Evolutionary conservation across 2,113 vertebrate species (phyloP).

Genomic region (Peromyscus maniculatus): DNA sequence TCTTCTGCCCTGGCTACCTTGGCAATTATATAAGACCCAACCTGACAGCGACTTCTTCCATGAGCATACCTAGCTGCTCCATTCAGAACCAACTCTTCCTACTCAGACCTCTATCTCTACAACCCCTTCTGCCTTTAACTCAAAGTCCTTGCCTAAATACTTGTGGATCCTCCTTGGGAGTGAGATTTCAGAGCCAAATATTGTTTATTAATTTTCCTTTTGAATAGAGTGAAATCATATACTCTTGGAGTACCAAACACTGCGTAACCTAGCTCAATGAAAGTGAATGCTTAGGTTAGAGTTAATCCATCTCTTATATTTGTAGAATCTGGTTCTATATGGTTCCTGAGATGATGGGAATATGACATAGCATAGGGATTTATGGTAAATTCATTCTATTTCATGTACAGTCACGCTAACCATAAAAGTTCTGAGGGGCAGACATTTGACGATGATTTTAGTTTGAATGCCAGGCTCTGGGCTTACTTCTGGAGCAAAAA

Average conservation of each 20-base stretch:
- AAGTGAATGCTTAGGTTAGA: not conserved
- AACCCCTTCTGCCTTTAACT: not conserved
- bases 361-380: not conserved
- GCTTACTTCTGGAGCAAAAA: not conserved
- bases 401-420: not conserved
- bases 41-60: rapidly evolving
- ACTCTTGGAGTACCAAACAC: not conserved
- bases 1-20: not conserved
- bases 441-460: not conserved
- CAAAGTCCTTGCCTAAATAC: not conserved
- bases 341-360: not conserved
- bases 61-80: too few species aligned
- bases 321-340: not conserved
- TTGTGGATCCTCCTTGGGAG: not conserved
- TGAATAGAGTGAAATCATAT: not conserved
- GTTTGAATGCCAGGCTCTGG: not conserved
- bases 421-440: not conserved
- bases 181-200: not conserved
- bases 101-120: not conserved
- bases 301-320: not conserved
- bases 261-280: not conserved
- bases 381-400: not conserved
- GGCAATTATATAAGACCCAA: not conserved
- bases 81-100: not conserved
- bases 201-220: not conserved